Evolutionary conservation across 2,888 invertebrate species (phyloP).

Genomic region (Abrostola tripartita): DNA sequence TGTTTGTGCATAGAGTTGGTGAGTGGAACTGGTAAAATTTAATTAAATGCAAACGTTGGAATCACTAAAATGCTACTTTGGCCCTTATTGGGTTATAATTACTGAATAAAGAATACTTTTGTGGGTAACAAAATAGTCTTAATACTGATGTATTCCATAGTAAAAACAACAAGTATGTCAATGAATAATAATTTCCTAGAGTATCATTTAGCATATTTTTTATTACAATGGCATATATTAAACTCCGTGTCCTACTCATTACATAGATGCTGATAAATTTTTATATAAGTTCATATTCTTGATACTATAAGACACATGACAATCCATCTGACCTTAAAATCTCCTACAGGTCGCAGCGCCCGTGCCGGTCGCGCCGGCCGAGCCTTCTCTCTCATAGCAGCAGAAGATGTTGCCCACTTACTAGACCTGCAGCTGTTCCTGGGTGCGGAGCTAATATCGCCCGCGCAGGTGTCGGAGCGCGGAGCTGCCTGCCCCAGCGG

Average conservation of each 20-base stretch:
- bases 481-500: constrained; percentile 85
- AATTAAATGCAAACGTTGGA: neutral
- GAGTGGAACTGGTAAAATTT: constrained; percentile 65
- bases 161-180: too few species aligned
- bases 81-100: too few species aligned
- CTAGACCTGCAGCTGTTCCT: constrained; percentile 98
- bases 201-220: too few species aligned
- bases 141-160: too few species aligned
- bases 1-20: constrained; percentile 99
- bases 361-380: constrained; percentile 97
- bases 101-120: too few species aligned
- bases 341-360: constrained; percentile 93
- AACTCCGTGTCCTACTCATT: too few species aligned
- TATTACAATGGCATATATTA: too few species aligned
- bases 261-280: neutral
- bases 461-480: constrained; percentile 67
- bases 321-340: neutral
- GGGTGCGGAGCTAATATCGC: constrained; percentile 90
- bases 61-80: too few species aligned
- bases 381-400: constrained; percentile 96
- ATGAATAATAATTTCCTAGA: too few species aligned
- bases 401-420: constrained; percentile 97
- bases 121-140: too few species aligned
- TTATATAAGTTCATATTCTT: neutral
- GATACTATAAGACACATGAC: neutral